Base-by-base conservation (phyloP, 1,140 invertebrate species). In the Lasaia peninsularis region DNA sequence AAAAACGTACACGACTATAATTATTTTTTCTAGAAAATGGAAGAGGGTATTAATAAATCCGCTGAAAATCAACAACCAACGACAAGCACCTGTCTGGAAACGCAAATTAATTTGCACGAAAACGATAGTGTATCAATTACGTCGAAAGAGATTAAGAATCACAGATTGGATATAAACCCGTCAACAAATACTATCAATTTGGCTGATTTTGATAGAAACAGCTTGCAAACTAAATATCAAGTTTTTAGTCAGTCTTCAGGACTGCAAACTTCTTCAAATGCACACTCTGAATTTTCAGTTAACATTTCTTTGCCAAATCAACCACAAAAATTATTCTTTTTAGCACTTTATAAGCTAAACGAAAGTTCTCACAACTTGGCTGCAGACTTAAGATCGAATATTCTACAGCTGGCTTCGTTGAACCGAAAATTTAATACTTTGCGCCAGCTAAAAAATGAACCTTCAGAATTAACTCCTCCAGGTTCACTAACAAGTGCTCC, bases 401-500 rank as follows among this genome's bases (percentile, higher is more conserved):
- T 52, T 49, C 56, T 21, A 11, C 37, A 56, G 31, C 7, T 32
- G 2, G n/a, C 24, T 1, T 40, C 21, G 6, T 44, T 44, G 2
- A 40, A 18, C 20, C 14, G 24, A 16, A 32, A 40, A 31, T 11
- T 40, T 1, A 16, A 32, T 33, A 10, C 4, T 10, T 44, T 35
- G 6, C n/a, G 33, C 10, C 12, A 16, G 0, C n/a, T 48, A 18
- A 16, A 48, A 48, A 55, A 44, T 8, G 69, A 64, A 16, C 62
- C 63, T 5, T 54, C 64, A 20, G 80, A 80, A 50, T 48, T 77
- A n/a, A 55, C 73, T 1, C 66, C 86, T n/a, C 86, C 86, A 9
- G 75, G 79, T 63, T 88, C 86, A 0, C 63, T 88, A 24, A 67
- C 71, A 0, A 86, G 73, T 59, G 83, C 86, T 8, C 86, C 86